A percentile compares a stretch with the other conserved stretches of the same genome.
phyloP scores from a whole-genome alignment of 1,140 invertebrate species.

The Fragariocoptes setiger region DNA sequence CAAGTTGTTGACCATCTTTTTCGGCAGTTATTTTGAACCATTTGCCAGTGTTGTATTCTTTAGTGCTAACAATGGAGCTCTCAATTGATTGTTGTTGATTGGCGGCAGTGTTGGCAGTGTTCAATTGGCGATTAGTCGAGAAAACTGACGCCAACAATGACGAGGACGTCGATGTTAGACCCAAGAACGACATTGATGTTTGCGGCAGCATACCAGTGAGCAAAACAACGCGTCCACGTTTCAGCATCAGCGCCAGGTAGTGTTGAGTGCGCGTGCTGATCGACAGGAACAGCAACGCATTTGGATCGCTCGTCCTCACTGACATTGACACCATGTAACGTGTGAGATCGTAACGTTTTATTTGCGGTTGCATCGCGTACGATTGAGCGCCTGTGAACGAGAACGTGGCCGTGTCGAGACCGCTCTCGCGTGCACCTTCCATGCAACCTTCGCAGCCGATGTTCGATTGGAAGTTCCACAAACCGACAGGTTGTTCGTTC shows the following conservation, averaged over 20 bases:
- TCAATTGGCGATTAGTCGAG: slow-evolving; percentile 21
- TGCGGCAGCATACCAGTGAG: not conserved
- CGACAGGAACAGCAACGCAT: slow-evolving; percentile 51
- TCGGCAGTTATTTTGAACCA: slow-evolving; percentile 38
- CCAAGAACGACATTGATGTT: not conserved
- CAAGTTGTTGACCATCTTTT: slow-evolving; percentile 12
- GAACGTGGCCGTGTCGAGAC: not conserved
- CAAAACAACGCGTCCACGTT: slow-evolving; percentile 7
- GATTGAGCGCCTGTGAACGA: slow-evolving; percentile 21
- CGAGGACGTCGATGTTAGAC: not conserved
- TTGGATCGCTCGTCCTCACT: slow-evolving; percentile 54
- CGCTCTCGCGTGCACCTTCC: slow-evolving; percentile 22
- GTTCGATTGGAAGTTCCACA: slow-evolving; percentile 50
- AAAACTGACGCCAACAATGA: not conserved
- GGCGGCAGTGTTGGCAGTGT: slow-evolving; percentile 11
- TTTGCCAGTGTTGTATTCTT: slow-evolving; percentile 42
- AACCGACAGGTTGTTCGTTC: slow-evolving; percentile 39
- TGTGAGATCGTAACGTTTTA: slow-evolving; percentile 31
- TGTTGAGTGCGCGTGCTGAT: slow-evolving; percentile 27
- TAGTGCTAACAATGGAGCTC: slow-evolving; percentile 23
- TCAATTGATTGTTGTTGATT: not conserved
- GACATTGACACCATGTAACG: slow-evolving; percentile 40
- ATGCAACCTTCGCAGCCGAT: slow-evolving; percentile 30
- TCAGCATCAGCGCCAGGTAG: slow-evolving; percentile 8
- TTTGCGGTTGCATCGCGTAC: slow-evolving; percentile 21